Conservation (phyloP, 2,113 vertebrate genomes). For the Ardeotis arabs region DNA sequence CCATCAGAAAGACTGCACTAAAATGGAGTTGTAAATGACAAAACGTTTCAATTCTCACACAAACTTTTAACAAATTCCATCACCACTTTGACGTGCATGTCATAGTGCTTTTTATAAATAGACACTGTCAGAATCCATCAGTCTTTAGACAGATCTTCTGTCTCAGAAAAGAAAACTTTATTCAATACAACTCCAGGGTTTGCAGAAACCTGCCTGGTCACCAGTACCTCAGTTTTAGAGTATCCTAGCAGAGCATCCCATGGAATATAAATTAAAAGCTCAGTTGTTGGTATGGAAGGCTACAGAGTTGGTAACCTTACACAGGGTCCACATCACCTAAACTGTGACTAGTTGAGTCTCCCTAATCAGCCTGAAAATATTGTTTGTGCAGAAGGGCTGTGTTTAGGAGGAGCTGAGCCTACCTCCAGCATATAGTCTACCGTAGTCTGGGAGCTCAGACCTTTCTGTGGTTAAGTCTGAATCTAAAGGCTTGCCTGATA, state of each 20-base stretch:
- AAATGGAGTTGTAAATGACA: conserved; percentile 36
- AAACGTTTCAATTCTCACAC: conserved; percentile 11
- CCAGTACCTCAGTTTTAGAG: not conserved
- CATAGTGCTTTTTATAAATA: conserved; percentile 11
- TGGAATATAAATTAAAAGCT: not conserved
- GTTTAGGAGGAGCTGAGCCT: not conserved
- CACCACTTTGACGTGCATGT: not conserved
- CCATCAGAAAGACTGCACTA: not conserved
- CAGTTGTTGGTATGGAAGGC: not conserved
- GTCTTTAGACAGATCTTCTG: not conserved
- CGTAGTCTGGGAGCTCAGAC: not conserved
- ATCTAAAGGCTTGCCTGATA: not conserved
- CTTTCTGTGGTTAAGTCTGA: not conserved
- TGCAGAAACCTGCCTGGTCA: not conserved
- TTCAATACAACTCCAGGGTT: not conserved
- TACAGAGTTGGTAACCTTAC: not conserved
- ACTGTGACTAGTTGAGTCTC: not conserved
- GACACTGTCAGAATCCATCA: not conserved
- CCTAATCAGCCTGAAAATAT: not conserved
- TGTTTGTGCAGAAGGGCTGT: not conserved
- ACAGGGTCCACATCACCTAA: not conserved
- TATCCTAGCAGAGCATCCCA: not conserved
- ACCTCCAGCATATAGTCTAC: not conserved
- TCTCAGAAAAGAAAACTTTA: not conserved
- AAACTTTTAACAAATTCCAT: conserved; percentile 12